These are phyloP conservation scores for Ips nitidus DNA, from an alignment of 1,140 invertebrate genomes.

Conservation along the genomic window DNA sequence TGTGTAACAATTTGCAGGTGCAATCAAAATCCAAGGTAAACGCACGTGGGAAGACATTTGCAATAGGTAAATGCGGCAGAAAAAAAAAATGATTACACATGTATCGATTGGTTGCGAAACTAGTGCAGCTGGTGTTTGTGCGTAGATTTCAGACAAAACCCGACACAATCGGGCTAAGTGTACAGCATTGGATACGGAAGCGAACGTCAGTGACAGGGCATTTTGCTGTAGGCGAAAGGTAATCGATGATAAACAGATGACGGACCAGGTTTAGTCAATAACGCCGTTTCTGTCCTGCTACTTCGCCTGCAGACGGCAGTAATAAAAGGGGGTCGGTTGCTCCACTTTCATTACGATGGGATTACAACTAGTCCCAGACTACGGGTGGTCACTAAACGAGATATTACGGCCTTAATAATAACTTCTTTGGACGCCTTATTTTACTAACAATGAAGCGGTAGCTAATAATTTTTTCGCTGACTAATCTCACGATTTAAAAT, in stretches of 20 bases:
- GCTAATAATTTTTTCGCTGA: slow-evolving; percentile 26
- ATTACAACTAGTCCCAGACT: slow-evolving; percentile 45
- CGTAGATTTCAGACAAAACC: slow-evolving; percentile 36
- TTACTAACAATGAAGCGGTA: slow-evolving; percentile 26
- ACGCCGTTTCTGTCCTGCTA: slow-evolving; percentile 34
- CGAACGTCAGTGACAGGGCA: slow-evolving; percentile 45
- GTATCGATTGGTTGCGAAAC: no score
- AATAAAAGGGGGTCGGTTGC: slow-evolving; percentile 43
- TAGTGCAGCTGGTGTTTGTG: not conserved
- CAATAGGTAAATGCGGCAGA: no score
- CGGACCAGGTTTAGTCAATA: slow-evolving; percentile 47
- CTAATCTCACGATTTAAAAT: slow-evolving; percentile 17
- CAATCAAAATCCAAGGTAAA: no score
- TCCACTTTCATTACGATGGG: slow-evolving; percentile 48
- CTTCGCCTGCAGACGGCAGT: slow-evolving; percentile 29
- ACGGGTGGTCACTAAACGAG: slow-evolving; percentile 49
- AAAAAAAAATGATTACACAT: no score
- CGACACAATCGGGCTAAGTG: slow-evolving; percentile 33
- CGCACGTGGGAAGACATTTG: no score
- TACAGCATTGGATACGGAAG: slow-evolving; percentile 36
- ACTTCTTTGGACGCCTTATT: slow-evolving; percentile 29
- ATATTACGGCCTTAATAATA: slow-evolving; percentile 40
- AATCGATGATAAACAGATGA: slow-evolving; percentile 53
- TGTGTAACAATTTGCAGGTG: no score
- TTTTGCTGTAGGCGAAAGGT: slow-evolving; percentile 47